A percentile compares a stretch with the other conserved stretches of the same genome.
These are phyloP conservation scores for Microctenopoma stevenorrisi DNA, from an alignment of 2,797 vertebrate genomes.

Conservation along the genomic window DNA sequence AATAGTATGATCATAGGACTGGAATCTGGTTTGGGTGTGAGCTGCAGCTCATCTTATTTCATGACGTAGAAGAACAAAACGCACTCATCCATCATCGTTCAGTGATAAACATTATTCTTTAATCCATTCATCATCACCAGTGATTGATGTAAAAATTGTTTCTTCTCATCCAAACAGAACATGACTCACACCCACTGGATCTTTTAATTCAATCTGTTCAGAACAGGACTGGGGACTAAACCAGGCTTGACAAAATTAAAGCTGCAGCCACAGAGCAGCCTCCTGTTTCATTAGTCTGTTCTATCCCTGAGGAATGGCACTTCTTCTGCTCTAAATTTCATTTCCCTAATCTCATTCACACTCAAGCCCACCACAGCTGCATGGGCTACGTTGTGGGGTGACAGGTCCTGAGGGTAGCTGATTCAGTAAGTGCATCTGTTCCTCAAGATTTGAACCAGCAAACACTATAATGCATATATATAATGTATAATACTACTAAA, in stretches of 20 bases:
- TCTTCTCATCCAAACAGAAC: slow-evolving; percentile 51
- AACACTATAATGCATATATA: no score
- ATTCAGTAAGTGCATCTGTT: slow-evolving; percentile 24
- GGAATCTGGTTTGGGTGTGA: slow-evolving; percentile 18
- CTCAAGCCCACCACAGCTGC: slow-evolving; percentile 38
- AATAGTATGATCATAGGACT: slow-evolving; percentile 36
- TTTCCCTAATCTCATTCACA: slow-evolving; percentile 70
- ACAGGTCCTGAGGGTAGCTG: slow-evolving; percentile 21
- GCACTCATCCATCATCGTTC: slow-evolving; percentile 51
- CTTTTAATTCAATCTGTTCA: slow-evolving; percentile 67
- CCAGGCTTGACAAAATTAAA: slow-evolving; percentile 64
- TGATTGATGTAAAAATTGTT: slow-evolving; percentile 26
- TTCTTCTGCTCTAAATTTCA: slow-evolving; percentile 64
- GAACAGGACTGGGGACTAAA: slow-evolving; percentile 52
- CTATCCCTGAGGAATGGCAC: slow-evolving; percentile 51
- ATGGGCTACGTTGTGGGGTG: slow-evolving; percentile 16
- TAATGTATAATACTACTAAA: no score
- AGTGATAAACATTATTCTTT: slow-evolving; percentile 36
- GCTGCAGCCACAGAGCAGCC: slow-evolving; percentile 45
- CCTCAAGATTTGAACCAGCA: not conserved
- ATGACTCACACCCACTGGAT: slow-evolving; percentile 47
- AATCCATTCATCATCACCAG: slow-evolving; percentile 48
- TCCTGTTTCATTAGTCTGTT: slow-evolving; percentile 59
- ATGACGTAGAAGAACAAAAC: not conserved
- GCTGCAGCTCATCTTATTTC: slow-evolving; percentile 22